Evolutionary conservation across 2,888 invertebrate genomes (phyloP).

Genomic region (Listrodromus nycthemerus): DNA sequence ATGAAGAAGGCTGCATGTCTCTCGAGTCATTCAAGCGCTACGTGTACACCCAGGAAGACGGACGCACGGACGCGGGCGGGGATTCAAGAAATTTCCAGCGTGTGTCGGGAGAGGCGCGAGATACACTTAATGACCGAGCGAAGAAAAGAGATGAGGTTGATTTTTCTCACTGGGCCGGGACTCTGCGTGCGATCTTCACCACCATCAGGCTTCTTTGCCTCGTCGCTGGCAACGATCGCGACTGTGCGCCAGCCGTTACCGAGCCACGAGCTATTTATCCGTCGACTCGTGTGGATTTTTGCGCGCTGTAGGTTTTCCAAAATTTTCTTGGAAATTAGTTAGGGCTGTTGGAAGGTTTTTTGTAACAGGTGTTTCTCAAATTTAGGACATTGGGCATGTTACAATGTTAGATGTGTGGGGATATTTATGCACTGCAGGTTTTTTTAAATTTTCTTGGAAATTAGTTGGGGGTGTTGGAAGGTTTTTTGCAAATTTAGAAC

Average conservation of each 20-base stretch:
- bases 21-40: conserved; percentile 61
- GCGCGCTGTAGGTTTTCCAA: no score
- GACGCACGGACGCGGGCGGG: background rate
- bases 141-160: conserved; percentile 70
- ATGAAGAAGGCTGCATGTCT: conserved; percentile 28
- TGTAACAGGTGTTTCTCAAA: no score
- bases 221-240: background rate
- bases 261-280: conserved; percentile 29
- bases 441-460: no score
- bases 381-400: no score
- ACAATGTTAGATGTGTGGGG: no score
- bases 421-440: no score
- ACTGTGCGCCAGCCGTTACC: conserved; percentile 16
- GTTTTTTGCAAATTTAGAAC: no score
- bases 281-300: conserved; percentile 1
- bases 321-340: no score
- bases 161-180: conserved; percentile 78
- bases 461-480: no score
- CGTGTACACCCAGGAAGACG: background rate
- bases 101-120: conserved; percentile 2
- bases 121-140: conserved; percentile 37
- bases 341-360: no score
- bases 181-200: conserved; percentile 75
- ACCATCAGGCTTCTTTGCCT: conserved; percentile 12
- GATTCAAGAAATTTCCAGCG: conserved; percentile 8